Evolutionary conservation across 2,113 vertebrate genomes (phyloP).

Genomic region (Jacana jacana): DNA sequence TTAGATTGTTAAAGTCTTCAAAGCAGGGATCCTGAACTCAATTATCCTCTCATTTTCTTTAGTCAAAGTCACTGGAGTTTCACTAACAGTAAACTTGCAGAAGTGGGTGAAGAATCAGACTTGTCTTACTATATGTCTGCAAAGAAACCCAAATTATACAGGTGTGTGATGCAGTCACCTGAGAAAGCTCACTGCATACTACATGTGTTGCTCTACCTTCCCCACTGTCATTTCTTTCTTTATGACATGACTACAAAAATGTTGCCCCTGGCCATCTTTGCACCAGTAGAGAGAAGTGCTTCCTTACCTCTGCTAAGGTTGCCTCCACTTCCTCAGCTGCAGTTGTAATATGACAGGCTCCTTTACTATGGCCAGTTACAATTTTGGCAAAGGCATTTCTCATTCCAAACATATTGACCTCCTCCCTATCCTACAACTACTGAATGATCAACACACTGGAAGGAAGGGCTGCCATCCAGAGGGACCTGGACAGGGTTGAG

Average conservation of each 20-base stretch:
- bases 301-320: not conserved
- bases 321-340: not conserved
- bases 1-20: conserved; percentile 40
- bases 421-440: not conserved
- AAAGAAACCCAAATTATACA: not conserved
- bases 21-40: conserved; percentile 51
- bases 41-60: conserved; percentile 40
- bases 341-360: not conserved
- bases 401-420: not conserved
- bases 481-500: no score
- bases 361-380: not conserved
- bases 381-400: not conserved
- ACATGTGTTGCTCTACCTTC: not conserved
- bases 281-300: not conserved
- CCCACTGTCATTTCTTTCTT: not conserved
- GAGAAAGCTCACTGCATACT: not conserved
- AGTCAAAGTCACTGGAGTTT: conserved; percentile 20
- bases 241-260: not conserved
- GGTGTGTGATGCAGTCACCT: rapidly evolving
- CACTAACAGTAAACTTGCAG: not conserved
- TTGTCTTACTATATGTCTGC: not conserved
- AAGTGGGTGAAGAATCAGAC: not conserved
- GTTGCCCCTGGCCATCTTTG: not conserved
- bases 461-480: no score
- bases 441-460: not conserved